Evolutionary conservation across 2,888 invertebrate species (phyloP).

Genomic region (Omphaloscelis lunosa): DNA sequence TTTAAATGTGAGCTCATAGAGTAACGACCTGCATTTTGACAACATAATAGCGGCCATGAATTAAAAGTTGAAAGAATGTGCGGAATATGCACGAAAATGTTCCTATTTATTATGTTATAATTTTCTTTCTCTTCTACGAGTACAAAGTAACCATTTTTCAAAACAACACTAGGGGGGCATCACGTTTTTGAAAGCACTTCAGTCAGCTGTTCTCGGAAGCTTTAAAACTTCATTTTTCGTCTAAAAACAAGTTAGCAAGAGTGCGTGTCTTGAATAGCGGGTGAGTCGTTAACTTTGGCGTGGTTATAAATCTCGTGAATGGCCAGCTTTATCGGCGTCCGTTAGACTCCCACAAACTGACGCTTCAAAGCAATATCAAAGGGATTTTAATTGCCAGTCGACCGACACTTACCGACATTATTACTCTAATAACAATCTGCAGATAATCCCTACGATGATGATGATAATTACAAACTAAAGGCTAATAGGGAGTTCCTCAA

Average conservation of each 20-base stretch:
- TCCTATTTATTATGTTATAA: constrained; percentile 24
- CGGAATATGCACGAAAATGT: constrained; percentile 45
- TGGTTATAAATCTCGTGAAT: constrained; percentile 86
- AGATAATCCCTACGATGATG: constrained; percentile 70
- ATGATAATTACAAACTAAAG: constrained; percentile 71
- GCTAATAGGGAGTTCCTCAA: constrained; percentile 50
- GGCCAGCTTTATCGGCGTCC: constrained; percentile 81
- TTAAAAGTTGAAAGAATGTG: constrained; percentile 35
- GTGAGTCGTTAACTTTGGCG: constrained; percentile 85
- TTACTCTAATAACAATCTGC: constrained; percentile 72
- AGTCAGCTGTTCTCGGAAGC: constrained; percentile 80
- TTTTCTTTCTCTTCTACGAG: constrained; percentile 16
- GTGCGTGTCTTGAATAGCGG: constrained; percentile 85
- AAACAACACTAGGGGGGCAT: constrained; percentile 69
- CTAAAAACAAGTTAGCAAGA: constrained; percentile 82
- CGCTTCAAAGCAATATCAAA: constrained; percentile 83
- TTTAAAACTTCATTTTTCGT: constrained; percentile 82
- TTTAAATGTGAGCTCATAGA: constrained; percentile 49
- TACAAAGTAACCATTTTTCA: constrained; percentile 57
- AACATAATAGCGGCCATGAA: constrained; percentile 53
- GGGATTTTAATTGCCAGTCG: constrained; percentile 83
- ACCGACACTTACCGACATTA: constrained; percentile 78
- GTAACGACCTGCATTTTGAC: constrained; percentile 44
- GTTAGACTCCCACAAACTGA: constrained; percentile 79
- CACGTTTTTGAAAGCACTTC: constrained; percentile 76